Base-by-base conservation (phyloP, 2,113 vertebrate species). In the Hiodon alosoides region DNA sequence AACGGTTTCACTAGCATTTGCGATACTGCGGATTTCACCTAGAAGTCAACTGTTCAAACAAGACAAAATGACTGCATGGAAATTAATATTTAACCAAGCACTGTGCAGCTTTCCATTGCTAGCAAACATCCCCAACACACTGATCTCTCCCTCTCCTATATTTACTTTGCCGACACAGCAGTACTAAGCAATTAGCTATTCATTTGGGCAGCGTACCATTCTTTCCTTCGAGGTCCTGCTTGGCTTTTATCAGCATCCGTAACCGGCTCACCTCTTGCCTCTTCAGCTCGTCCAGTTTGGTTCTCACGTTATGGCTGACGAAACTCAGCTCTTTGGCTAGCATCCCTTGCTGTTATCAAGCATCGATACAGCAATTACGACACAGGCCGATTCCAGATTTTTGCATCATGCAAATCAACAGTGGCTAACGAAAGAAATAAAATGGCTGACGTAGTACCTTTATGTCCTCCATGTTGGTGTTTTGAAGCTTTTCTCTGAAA, bases 401-500 rank as follows among this genome's bases (percentile, higher is more conserved):
- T 31, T 31, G 31, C 31, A 31, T 31, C 31, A 31, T 31, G 31
- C 31, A 31, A 31, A 31, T 31, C 31, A 31, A 31, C 31, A 31
- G 31, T 31, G 31, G 31, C 31, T 31, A 31, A 14, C 10, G 11
- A 31, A 58, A 75, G 17, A 74, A 10, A 74, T 8, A 53, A 4
- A 65, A 52, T 14, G 13, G 46, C 7, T 11, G 47, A 72, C 7
- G 8, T 50, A 61, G 13, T 90, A 98, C 97, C 95, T 98, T 98
- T 84, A 99, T 98, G 83, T 98, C 96, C n/a, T 98, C 96, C 91
- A 98, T 96, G 83, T 98, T 95, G 73, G 96, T 97, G 77, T 95
- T 94, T 84, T 98, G 96, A 11, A 98, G 95, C 80, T 98, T 99
- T 84, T 99, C 96, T 90, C 95, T 93, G 87, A 99, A 99, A 89